These are phyloP conservation scores for Rhinichthys klamathensis DNA, from an alignment of 2,113 vertebrate genomes.

Conservation along the genomic window DNA sequence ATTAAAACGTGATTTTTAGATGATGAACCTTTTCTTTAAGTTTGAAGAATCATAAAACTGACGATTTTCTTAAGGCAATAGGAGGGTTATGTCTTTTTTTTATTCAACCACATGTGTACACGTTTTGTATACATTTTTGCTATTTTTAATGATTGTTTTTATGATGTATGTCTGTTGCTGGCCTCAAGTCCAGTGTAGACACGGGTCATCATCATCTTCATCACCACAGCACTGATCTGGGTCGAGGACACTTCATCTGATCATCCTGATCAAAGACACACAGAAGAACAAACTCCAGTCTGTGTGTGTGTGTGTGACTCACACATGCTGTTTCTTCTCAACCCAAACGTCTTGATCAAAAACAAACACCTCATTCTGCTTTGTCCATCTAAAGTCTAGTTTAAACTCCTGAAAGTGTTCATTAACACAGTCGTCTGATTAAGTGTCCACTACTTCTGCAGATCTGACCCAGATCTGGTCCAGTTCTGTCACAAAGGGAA, in stretches of 20 bases:
- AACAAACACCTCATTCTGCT: constrained; percentile 57
- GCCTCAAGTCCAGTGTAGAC: not conserved
- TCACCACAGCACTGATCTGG: not conserved
- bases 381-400: constrained; percentile 47
- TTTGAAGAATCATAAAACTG: not conserved
- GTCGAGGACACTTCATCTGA: not conserved
- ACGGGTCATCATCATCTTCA: not conserved
- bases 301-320: constrained; percentile 60
- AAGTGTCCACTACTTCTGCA: constrained; percentile 47
- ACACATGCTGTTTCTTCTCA: constrained; percentile 70
- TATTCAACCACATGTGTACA: not conserved
- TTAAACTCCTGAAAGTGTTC: not conserved
- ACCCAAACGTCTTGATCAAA: constrained; percentile 42
- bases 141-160: not conserved
- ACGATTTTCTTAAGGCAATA: not conserved
- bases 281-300: constrained; percentile 65
- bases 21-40: too few species aligned
- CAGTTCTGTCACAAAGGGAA: constrained; percentile 74
- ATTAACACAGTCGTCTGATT: constrained; percentile 56
- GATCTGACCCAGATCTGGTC: constrained; percentile 65
- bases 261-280: constrained; percentile 67
- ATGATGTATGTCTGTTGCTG: not conserved
- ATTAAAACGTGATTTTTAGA: too few species aligned
- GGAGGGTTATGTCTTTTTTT: not conserved
- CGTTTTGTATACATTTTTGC: not conserved